A percentile compares a stretch with the other conserved stretches of the same genome.
These are phyloP conservation scores for Eupeodes luniger DNA, from an alignment of 2,888 invertebrate species.

Conservation along the genomic window DNA sequence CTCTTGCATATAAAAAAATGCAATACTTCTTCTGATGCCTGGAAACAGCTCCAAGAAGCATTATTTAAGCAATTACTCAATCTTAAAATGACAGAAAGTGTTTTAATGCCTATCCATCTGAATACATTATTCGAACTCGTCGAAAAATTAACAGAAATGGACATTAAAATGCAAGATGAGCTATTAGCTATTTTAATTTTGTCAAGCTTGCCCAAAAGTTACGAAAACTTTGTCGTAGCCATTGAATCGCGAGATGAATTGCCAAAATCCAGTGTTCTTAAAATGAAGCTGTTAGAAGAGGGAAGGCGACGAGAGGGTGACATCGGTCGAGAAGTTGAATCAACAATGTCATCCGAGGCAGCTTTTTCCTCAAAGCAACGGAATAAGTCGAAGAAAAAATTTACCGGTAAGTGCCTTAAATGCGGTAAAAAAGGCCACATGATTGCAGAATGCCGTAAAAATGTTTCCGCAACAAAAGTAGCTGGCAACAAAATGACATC, in stretches of 20 bases:
- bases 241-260: conserved; percentile 67
- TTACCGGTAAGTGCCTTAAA: conserved; percentile 15
- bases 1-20: conserved; percentile 56
- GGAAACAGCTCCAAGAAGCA: too few relatives aligned
- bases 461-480: conserved; percentile 8
- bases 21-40: conserved; percentile 35
- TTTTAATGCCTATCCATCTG: conserved; percentile 50
- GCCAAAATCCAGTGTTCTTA: conserved; percentile 30
- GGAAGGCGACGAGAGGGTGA: conserved; percentile 19
- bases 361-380: too few relatives aligned
- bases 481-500: conserved; percentile 20
- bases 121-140: conserved; percentile 51
- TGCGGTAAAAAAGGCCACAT: conserved; percentile 22
- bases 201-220: background rate
- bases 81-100: conserved; percentile 39
- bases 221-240: conserved; percentile 40
- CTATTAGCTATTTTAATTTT: background rate
- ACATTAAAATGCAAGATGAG: conserved; percentile 20
- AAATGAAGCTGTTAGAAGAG: conserved; percentile 22
- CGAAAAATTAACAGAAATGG: conserved; percentile 55
- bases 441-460: background rate
- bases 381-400: background rate
- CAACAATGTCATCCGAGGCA: conserved; percentile 5
- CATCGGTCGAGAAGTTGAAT: background rate
- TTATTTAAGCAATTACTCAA: conserved; percentile 45